A percentile compares a stretch with the other conserved stretches of the same genome.
These are phyloP conservation scores for Venusia cambrica DNA, from an alignment of 2,888 invertebrate species.

Conservation along the genomic window DNA sequence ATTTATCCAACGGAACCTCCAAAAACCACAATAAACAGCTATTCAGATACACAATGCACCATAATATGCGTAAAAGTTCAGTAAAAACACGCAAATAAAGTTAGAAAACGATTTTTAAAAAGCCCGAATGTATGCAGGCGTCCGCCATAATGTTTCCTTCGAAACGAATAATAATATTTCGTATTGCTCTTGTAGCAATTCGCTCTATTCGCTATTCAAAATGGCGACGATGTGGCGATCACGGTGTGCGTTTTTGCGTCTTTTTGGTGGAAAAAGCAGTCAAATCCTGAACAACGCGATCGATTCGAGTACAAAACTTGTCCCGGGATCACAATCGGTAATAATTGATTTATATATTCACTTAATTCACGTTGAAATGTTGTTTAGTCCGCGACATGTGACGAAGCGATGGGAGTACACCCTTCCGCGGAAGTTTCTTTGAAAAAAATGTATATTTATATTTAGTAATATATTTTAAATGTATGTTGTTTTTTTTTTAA, in stretches of 20 bases:
- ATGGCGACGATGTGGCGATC: slow-evolving; percentile 80
- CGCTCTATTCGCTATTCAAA: slow-evolving; percentile 82
- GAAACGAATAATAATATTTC: slow-evolving; percentile 82
- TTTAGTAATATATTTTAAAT: slow-evolving; percentile 16
- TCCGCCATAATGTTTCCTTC: slow-evolving; percentile 82
- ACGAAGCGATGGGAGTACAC: slow-evolving; percentile 76
- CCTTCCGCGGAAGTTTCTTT: slow-evolving; percentile 55
- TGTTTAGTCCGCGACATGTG: slow-evolving; percentile 77
- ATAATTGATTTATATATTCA: slow-evolving; percentile 71
- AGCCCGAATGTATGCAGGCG: slow-evolving; percentile 80
- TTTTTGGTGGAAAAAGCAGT: slow-evolving; percentile 71
- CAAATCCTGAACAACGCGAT: slow-evolving; percentile 73
- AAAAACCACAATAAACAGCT: slow-evolving; percentile 77
- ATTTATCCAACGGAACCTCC: slow-evolving; percentile 70
- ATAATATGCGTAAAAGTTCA: slow-evolving; percentile 81
- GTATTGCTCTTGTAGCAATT: slow-evolving; percentile 80
- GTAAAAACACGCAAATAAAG: slow-evolving; percentile 79
- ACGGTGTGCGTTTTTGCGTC: slow-evolving; percentile 74
- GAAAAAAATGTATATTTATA: slow-evolving; percentile 30
- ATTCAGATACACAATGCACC: slow-evolving; percentile 74
- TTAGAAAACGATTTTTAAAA: slow-evolving; percentile 82
- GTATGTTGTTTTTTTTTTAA: slow-evolving; percentile 1
- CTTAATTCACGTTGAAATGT: slow-evolving; percentile 63
- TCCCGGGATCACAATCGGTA: slow-evolving; percentile 71
- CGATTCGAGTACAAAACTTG: slow-evolving; percentile 66